Conservation (phyloP, 2,797 vertebrate genomes). For the Hydrocynus forskahlii region DNA sequence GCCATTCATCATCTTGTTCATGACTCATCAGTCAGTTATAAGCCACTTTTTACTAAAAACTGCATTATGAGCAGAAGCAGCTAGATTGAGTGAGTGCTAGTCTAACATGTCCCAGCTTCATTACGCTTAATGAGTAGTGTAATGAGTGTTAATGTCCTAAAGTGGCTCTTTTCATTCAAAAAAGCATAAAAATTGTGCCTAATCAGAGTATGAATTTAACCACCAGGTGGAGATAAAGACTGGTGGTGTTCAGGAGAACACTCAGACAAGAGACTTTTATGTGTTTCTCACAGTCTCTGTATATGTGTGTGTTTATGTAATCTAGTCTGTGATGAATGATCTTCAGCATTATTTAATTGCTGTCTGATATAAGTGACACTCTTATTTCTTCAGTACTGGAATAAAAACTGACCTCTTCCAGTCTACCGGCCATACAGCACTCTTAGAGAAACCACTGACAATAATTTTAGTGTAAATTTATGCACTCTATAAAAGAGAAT, state of each 20-base stretch:
- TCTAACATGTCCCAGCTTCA: constrained; percentile 1
- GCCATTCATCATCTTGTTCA: constrained; percentile 10
- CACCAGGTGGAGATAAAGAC: constrained; percentile 41
- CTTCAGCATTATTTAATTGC: no score
- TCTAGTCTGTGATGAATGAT: no score
- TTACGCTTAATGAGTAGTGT: neutral
- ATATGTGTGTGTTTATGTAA: neutral
- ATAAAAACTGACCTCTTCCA: no score
- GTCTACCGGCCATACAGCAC: no score
- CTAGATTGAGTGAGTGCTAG: neutral
- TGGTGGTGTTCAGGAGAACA: neutral
- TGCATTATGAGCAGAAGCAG: neutral
- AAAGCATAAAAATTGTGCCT: neutral
- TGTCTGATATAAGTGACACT: no score
- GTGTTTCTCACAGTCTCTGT: no score
- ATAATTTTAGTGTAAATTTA: no score
- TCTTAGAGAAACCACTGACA: no score
- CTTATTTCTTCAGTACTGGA: no score
- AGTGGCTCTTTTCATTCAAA: neutral
- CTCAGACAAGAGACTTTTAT: neutral
- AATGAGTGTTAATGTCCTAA: neutral
- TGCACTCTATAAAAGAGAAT: no score
- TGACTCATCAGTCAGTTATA: neutral
- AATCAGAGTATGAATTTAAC: neutral
- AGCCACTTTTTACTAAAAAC: neutral